Evolutionary conservation across 2,888 invertebrate genomes (phyloP), one percentile per base, ranked within the genome.

Genomic region (Trissolcus brochymenae): DNA sequence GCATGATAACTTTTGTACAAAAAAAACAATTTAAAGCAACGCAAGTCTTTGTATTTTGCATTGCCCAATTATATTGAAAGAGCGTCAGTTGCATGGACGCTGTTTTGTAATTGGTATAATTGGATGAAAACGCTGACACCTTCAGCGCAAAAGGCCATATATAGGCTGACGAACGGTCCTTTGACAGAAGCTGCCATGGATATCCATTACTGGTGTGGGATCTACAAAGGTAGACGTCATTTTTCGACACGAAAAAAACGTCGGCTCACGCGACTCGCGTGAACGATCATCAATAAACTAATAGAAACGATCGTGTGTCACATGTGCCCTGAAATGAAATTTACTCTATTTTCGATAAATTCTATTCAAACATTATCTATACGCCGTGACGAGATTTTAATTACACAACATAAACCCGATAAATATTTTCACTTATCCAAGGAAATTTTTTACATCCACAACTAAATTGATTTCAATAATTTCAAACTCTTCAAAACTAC

Each of bases 41-140:
- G 41, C 41, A 25, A 11, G 9, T 6, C 73, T 81, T 81, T 81
- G 78, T 80, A 73, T 55, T 50, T 41, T 46, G 65, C 62, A 19
- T 64, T 35, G 29, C 49, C 82, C 85, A 85, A 87, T 87, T 85
- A 87, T 84, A 67, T 54, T 21, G 81, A 84, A 85, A 87, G 35
- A 87, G 82, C 81, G 83, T 81, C 83, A 80, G 54, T 62, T 40
- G 68, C 82, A 81, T 76, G 76, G 76, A 46, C 79, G 80, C 73
- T 78, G 60, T 68, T 66, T 74, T 71, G 76, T 87, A 87, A 87
- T 86, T 86, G 83, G 83, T 84, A 85, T 86, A 87, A 87, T 87
- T 86, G 85, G 84, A 84, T 79, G 82, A 84, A 85, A 86, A 85
- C 81, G 83, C 82, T 81, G 85, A 85, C 82, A 79, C 68, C 68